These are phyloP conservation scores for Chiloscyllium punctatum DNA, from an alignment of 2,797 vertebrate genomes.

Conservation along the genomic window DNA sequence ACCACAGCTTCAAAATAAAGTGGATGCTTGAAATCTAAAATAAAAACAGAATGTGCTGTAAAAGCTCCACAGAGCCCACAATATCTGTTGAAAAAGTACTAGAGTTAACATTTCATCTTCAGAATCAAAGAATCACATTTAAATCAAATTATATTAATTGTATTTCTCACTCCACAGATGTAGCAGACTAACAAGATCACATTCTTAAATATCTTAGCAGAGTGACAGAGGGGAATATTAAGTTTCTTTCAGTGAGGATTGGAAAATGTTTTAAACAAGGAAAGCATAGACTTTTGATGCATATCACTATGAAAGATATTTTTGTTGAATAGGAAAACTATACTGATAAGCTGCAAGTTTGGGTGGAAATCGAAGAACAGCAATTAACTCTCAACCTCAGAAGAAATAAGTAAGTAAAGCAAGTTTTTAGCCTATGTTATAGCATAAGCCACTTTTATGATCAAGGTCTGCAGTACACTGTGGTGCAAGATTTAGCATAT, in stretches of 20 bases:
- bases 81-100: too few relatives aligned
- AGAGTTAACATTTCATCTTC: too few relatives aligned
- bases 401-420: slow-evolving; percentile 31
- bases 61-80: too few relatives aligned
- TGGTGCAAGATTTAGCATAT: background rate
- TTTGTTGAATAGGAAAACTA: background rate
- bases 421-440: background rate
- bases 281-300: background rate
- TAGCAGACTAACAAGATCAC: background rate
- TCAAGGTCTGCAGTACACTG: too few relatives aligned
- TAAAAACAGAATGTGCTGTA: too few relatives aligned
- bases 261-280: background rate
- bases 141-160: too few relatives aligned
- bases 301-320: background rate
- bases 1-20: too few relatives aligned
- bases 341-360: background rate
- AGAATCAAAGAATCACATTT: too few relatives aligned
- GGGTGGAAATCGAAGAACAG: slow-evolving; percentile 28
- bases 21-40: too few relatives aligned
- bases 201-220: background rate
- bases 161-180: too few relatives aligned
- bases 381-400: slow-evolving; percentile 3
- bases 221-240: background rate
- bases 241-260: background rate
- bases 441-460: background rate